Percentiles rank a stretch among this genome's conserved stretches.
Conservation (phyloP, 2,797 vertebrate species). For the Microctenopoma steveboyesi region DNA sequence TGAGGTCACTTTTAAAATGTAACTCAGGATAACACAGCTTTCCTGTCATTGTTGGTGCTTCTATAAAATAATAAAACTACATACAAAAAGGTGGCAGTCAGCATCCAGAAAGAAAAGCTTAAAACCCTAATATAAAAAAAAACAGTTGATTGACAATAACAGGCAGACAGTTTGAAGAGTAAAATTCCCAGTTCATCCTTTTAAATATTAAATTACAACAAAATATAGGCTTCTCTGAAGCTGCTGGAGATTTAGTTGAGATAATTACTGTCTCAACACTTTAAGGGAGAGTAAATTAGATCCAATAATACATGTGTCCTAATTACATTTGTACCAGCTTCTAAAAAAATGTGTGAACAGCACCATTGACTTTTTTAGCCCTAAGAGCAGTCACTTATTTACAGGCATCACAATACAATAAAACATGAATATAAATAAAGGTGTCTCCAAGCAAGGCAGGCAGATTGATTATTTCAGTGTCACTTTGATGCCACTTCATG, state of each 20-base stretch:
- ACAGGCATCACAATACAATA: neutral
- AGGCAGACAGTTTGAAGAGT: neutral
- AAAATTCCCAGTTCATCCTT: neutral
- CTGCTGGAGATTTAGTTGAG: neutral
- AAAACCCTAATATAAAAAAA: neutral
- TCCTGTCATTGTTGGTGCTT: no score
- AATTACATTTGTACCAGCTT: conserved; percentile 12
- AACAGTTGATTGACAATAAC: neutral
- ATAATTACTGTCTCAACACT: neutral
- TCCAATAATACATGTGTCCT: conserved; percentile 2
- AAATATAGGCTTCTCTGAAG: neutral
- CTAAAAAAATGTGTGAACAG: conserved; percentile 1
- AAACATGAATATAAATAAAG: conserved; percentile 5
- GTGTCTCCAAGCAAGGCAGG: neutral
- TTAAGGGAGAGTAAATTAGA: conserved; percentile 1
- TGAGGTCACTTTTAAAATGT: conserved; percentile 52
- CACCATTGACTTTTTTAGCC: conserved; percentile 4
- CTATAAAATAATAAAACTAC: no score
- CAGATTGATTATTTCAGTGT: conserved; percentile 7
- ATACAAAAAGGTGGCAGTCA: neutral
- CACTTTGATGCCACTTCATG: neutral
- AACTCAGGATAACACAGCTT: neutral
- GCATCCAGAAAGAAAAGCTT: neutral
- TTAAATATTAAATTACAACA: neutral
- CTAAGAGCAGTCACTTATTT: conserved; percentile 1